Evolutionary conservation across 2,113 vertebrate genomes (phyloP).

Genomic region (Silurus asotus): DNA sequence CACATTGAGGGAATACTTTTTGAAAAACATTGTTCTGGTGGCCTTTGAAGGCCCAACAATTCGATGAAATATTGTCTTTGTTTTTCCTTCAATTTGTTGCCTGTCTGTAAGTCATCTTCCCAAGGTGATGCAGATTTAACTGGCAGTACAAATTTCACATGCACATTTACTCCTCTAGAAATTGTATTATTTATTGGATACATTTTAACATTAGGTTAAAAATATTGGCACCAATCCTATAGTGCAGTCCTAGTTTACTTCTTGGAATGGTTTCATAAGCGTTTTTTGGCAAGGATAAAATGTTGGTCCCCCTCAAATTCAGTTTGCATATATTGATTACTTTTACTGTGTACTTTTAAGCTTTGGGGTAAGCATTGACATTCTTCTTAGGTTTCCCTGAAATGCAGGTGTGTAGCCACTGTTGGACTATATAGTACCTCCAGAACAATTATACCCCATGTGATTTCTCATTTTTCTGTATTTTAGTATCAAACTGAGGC

Average conservation of each 20-base stretch:
- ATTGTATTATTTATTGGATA: background rate
- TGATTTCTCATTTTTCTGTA: background rate
- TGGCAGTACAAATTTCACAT: background rate
- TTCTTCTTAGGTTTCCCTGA: background rate
- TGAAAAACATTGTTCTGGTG: background rate
- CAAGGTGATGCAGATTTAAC: background rate
- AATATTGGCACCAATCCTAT: background rate
- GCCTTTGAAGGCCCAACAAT: background rate
- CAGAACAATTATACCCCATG: background rate
- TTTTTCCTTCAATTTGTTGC: constrained; percentile 19
- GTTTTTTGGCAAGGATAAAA: background rate
- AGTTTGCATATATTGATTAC: background rate
- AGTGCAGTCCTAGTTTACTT: background rate
- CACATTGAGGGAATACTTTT: background rate
- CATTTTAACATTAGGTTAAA: background rate
- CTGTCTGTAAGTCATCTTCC: background rate
- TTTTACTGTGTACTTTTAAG: background rate
- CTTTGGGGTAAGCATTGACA: background rate
- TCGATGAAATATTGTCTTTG: background rate
- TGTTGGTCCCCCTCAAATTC: background rate
- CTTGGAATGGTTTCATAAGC: background rate
- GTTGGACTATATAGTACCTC: background rate
- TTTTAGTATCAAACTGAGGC: background rate
- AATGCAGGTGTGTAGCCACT: background rate
- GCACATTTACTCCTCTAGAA: background rate